Evolutionary conservation across 2,888 invertebrate species (phyloP), one percentile per base, ranked within the genome.

Genomic region (Andrena trimmerana): DNA sequence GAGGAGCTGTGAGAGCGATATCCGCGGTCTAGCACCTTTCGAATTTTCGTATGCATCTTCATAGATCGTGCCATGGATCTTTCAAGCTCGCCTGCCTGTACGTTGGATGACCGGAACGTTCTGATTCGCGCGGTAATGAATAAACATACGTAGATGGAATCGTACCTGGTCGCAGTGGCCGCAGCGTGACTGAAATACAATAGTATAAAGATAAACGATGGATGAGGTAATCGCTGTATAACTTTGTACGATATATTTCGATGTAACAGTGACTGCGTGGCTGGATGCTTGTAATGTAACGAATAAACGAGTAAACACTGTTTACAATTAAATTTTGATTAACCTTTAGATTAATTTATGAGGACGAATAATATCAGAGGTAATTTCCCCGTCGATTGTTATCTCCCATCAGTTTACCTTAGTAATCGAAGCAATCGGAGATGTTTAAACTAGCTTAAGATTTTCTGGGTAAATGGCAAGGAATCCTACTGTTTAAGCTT

Each of bases 141-240:
- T 50, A 78, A 54, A 74, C 60, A 62, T 66, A 74, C 60, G 54
- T 66, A 2, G 10, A 78, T 42, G 66, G 13, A 36, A 54, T 63
- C 33, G 13, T 63, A 60, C 13, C 24, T 33, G 48, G 4, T 13
- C 20, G 48, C 27, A 4, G 36, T 31, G 48, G 4, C 13, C 20
- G 48, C 27, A 1, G 36, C 29, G 42, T 52, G 16, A 60, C 13
- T 13, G 57, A 52, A 76, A 36, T 33, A 33, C 48, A 5, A 24
- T 31, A 33, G 31, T 2, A 59, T 69, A 16, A 36, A 24, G 8
- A 59, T 69, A 16, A 36, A 24, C 13, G 4, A n/a, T 31, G 33
- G 29, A n/a, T 10, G 36, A 4, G 42, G 8, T 29, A 31, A 48
- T 48, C 54, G 33, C 20, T 29, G 59, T 36, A 33, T 24, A 54